Evolutionary conservation across 2,113 vertebrate species (phyloP), one percentile per base, ranked within the genome.

Genomic region (Dendrocopos noguchii): DNA sequence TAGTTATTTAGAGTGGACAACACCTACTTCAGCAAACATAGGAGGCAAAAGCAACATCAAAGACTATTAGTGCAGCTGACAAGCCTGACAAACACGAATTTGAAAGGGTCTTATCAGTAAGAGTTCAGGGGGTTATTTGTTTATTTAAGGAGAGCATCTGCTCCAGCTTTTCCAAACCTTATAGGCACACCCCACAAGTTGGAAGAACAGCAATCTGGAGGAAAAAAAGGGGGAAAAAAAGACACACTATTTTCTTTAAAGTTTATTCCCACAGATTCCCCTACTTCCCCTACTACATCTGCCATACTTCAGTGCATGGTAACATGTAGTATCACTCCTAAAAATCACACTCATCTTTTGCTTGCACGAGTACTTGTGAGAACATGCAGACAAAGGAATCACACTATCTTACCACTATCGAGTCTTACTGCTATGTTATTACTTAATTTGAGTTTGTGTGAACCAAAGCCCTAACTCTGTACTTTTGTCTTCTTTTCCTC

Each of bases 21-120:
- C 93, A 95, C 88, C 92, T 94, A 87, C 11, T 86, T 27, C 53
- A 86, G 85, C 68, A 88, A 94, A 87, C 34, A 46, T 0, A 80
- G 15, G 72, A 87, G 75, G 53, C 34, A 82, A 84, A 80, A 74
- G 72, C 72, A 74, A 46, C 81, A 92, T 92, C 84, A 93, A 94
- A 92, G 84, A 34, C 34, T 73, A 79, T 92, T 91, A 92, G 79
- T 57, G 78, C 93, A 96, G 87, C 92, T 91, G 94, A 80, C 34
- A 52, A 84, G 52, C 17, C 64, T 84, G 34, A 57, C n/a, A 87
- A 89, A 88, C 8, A 7, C 19, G 11, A 73, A 57, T 72, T 73
- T 73, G 76, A 80, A 82, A 79, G 36, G 74, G 13, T 8, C 80
- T 77, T 44, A 15, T 88, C 75, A 83, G 6, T 61, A 77, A 56